Percentiles rank a stretch among this genome's conserved stretches.
Evolutionary conservation across 2,888 invertebrate genomes (phyloP).

Genomic region (Thysanoteuthis rhombus): DNA sequence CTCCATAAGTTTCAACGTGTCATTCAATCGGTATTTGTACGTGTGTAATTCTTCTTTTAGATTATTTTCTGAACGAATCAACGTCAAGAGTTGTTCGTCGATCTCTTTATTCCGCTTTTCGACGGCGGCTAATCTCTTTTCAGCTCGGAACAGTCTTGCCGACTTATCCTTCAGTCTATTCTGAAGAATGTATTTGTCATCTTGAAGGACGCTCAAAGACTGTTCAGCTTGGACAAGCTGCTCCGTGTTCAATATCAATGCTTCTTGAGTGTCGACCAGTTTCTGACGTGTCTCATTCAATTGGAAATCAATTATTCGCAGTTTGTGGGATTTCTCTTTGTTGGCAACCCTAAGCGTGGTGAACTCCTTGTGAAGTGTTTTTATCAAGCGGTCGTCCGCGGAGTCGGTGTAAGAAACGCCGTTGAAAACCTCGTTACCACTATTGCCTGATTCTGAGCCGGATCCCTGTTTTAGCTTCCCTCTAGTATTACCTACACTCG

Average conservation of each 20-base stretch:
- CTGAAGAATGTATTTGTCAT: conserved; percentile 54
- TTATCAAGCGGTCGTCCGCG: neutral
- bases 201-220: conserved; percentile 45
- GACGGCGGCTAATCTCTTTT: conserved; percentile 36
- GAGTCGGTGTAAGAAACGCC: neutral
- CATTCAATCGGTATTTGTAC: conserved; percentile 44
- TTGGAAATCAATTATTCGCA: conserved; percentile 46
- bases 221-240: conserved; percentile 51
- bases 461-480: neutral
- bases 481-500: neutral
- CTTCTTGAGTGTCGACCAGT: conserved; percentile 48
- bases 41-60: conserved; percentile 52
- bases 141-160: conserved; percentile 41
- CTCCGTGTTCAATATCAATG: conserved; percentile 45
- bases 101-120: conserved; percentile 42
- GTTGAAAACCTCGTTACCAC: neutral
- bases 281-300: conserved; percentile 50
- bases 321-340: conserved; percentile 43
- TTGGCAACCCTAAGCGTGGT: conserved; percentile 42
- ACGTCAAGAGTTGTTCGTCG: conserved; percentile 45
- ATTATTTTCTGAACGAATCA: conserved; percentile 53
- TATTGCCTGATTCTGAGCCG: neutral
- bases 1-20: conserved; percentile 39
- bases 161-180: conserved; percentile 54
- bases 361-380: neutral